Evolutionary conservation across 2,797 vertebrate genomes (phyloP).

Genomic region (Crypturellus tataupa): DNA sequence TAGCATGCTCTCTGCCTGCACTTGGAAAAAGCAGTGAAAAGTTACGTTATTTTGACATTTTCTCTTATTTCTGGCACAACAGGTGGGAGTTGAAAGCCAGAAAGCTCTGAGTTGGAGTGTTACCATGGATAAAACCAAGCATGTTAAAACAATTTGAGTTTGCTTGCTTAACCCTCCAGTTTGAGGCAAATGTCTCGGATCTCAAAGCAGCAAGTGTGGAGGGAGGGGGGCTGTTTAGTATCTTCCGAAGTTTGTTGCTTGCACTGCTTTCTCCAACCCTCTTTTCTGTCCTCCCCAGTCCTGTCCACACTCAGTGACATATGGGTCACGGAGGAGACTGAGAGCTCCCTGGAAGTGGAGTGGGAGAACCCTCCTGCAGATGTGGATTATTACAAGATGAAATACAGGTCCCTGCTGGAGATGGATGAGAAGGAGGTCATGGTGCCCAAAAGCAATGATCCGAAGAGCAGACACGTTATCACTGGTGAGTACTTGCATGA

Average conservation of each 20-base stretch:
- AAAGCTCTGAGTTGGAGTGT: not conserved
- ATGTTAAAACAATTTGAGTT: not conserved
- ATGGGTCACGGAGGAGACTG: slow-evolving; percentile 87
- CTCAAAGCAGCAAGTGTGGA: not conserved
- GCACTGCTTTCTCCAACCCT: not conserved
- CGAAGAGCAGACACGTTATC: slow-evolving; percentile 88
- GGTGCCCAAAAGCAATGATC: slow-evolving; percentile 85
- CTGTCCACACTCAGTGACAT: slow-evolving; percentile 80
- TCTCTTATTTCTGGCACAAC: not conserved
- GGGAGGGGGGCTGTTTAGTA: not conserved
- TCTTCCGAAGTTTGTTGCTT: not conserved
- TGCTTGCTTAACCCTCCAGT: not conserved
- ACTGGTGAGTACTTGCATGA: slow-evolving; percentile 76
- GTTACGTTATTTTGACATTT: not conserved
- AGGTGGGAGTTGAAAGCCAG: not conserved
- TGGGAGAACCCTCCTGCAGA: slow-evolving; percentile 87
- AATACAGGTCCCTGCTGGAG: slow-evolving; percentile 80
- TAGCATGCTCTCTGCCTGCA: not conserved
- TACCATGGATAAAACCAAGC: not conserved
- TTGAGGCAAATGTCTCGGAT: not conserved
- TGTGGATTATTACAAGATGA: slow-evolving; percentile 89
- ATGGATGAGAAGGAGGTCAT: slow-evolving; percentile 79
- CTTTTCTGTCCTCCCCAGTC: slow-evolving; percentile 69
- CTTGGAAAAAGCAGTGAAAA: not conserved
- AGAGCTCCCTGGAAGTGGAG: slow-evolving; percentile 89